phyloP scores from a whole-genome alignment of 1,140 invertebrate species.

The Chrysopa pallens region DNA sequence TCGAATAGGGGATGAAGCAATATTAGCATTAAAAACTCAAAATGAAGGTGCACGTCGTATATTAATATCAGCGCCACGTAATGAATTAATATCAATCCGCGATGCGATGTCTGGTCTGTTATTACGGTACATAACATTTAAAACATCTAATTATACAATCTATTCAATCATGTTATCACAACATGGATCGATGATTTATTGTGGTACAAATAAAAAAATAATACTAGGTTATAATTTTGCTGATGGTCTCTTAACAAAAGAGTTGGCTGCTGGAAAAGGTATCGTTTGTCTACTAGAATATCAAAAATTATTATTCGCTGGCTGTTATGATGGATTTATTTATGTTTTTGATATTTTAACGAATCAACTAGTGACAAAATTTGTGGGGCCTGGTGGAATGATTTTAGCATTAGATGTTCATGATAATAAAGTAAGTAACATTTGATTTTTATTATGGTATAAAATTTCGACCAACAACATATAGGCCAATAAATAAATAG shows the following conservation, averaged over 20 bases:
- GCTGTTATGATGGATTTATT: conserved; percentile 51
- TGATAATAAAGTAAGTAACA: conserved; percentile 32
- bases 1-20: conserved; percentile 24
- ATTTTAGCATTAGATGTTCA: conserved; percentile 39
- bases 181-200: conserved; percentile 39
- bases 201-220: conserved; percentile 42
- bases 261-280: conserved; percentile 38
- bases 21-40: conserved; percentile 30
- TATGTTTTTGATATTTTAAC: conserved; percentile 40
- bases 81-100: conserved; percentile 29
- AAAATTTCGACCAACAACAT: no score
- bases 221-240: conserved; percentile 47
- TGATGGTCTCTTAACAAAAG: conserved; percentile 29
- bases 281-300: conserved; percentile 41
- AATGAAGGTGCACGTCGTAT: conserved; percentile 31
- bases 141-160: not conserved
- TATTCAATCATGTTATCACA: not conserved
- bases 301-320: conserved; percentile 37
- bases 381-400: conserved; percentile 43
- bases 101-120: conserved; percentile 30
- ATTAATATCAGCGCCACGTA: conserved; percentile 30
- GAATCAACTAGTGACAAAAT: conserved; percentile 28
- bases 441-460: no score
- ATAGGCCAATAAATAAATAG: no score
- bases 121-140: conserved; percentile 14